Evolutionary conservation across 2,888 invertebrate genomes (phyloP).

Genomic region (Brachynemurus nebulosus): DNA sequence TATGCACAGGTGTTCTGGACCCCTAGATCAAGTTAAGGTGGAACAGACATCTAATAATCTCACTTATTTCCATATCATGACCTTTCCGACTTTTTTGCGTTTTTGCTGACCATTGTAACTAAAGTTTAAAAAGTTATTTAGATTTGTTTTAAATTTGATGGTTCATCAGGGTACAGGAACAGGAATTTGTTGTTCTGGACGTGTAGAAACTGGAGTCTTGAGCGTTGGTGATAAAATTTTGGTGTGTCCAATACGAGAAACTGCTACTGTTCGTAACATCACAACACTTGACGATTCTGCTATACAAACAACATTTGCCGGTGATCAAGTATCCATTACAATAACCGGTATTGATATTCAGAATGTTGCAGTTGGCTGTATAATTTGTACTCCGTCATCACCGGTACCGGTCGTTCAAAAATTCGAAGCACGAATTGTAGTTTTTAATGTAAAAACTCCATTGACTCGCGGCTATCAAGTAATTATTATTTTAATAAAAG

Average conservation of each 20-base stretch:
- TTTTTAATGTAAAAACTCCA: slow-evolving; percentile 86
- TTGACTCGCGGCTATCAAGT: slow-evolving; percentile 83
- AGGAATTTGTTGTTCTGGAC: slow-evolving; percentile 82
- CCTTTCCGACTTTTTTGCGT: too few species aligned
- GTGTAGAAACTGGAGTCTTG: slow-evolving; percentile 82
- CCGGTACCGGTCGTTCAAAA: slow-evolving; percentile 70
- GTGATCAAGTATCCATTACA: slow-evolving; percentile 79
- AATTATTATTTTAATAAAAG: too few species aligned
- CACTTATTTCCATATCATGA: too few species aligned
- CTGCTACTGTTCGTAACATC: slow-evolving; percentile 65
- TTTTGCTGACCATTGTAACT: too few species aligned
- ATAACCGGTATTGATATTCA: slow-evolving; percentile 72
- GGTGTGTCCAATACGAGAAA: slow-evolving; percentile 73
- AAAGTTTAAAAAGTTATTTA: too few species aligned
- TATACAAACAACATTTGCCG: slow-evolving; percentile 72
- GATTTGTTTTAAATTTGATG: too few species aligned
- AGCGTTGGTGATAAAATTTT: slow-evolving; percentile 76
- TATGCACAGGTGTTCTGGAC: too few species aligned
- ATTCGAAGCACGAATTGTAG: slow-evolving; percentile 82
- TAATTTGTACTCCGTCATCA: slow-evolving; percentile 67
- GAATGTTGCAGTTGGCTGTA: slow-evolving; percentile 72
- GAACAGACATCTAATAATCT: too few species aligned
- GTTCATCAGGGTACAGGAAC: slow-evolving; percentile 55
- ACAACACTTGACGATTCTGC: slow-evolving; percentile 55
- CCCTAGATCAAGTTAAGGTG: too few species aligned